These are phyloP conservation scores for Melospiza georgiana DNA, from an alignment of 2,113 vertebrate genomes.

Conservation along the genomic window DNA sequence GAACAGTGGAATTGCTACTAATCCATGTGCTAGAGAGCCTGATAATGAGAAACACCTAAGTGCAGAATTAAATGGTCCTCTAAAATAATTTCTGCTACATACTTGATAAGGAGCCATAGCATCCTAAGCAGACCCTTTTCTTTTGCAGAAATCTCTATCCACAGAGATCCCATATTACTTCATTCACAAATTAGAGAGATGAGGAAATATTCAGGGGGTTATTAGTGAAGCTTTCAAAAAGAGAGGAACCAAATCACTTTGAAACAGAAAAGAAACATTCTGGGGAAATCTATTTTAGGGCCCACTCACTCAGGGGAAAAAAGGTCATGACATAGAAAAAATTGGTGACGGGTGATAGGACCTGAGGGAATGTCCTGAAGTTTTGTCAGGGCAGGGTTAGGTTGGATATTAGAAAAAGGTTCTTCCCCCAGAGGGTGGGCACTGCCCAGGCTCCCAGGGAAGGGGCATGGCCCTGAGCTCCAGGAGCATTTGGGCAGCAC, in stretches of 20 bases:
- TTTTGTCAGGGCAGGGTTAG: neutral
- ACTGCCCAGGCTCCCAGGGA: neutral
- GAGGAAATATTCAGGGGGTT: neutral
- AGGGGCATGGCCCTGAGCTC: neutral
- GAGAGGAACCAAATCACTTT: neutral
- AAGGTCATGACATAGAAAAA: neutral
- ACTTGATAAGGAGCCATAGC: neutral
- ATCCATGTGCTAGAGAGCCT: slow-evolving; percentile 17
- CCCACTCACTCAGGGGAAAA: neutral
- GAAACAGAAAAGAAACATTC: neutral
- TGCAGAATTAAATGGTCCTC: slow-evolving; percentile 14
- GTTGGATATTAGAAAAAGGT: neutral
- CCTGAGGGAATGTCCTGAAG: neutral
- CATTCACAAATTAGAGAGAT: neutral
- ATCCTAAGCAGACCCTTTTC: neutral
- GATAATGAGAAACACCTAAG: slow-evolving; percentile 60
- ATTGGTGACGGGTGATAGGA: neutral
- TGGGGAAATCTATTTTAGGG: neutral
- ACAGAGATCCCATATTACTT: neutral
- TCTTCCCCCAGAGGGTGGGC: neutral
- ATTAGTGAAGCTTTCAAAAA: neutral
- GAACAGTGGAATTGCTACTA: slow-evolving; percentile 12
- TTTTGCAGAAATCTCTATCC: neutral
- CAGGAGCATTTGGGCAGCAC: accelerated
- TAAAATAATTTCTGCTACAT: neutral